phyloP scores from a whole-genome alignment of 2,113 vertebrate genomes.

The Alces alces region DNA sequence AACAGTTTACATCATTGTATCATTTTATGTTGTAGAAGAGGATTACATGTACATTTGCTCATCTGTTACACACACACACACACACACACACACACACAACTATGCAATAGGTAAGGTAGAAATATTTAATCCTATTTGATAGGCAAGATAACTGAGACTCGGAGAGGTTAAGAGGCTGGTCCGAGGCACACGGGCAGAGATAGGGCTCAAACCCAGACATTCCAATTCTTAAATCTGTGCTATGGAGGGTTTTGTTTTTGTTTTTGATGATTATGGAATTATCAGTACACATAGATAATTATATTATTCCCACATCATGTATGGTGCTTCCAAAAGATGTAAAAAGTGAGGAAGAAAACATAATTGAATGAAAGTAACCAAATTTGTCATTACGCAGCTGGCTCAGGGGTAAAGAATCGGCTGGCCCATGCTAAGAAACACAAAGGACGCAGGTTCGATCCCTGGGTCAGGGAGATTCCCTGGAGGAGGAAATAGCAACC shows the following conservation, averaged over 20 bases:
- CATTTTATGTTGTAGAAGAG: not conserved
- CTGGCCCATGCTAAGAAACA: not conserved
- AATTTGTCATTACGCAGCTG: not conserved
- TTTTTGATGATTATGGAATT: not conserved
- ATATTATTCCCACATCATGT: not conserved
- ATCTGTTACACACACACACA: not conserved
- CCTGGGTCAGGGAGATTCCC: not conserved
- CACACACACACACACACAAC: not conserved
- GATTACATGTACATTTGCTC: not conserved
- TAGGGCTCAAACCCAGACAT: not conserved
- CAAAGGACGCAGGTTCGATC: not conserved
- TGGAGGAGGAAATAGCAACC: not conserved
- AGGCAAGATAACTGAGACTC: not conserved
- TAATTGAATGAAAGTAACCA: not conserved
- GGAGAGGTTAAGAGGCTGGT: not conserved
- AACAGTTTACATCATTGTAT: not conserved
- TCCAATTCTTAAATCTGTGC: not conserved
- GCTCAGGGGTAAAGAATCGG: not conserved
- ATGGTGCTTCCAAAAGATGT: not conserved
- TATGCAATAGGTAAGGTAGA: not conserved
- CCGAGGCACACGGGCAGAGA: not conserved
- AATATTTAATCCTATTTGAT: not conserved
- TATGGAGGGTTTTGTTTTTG: not conserved
- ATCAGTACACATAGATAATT: not conserved
- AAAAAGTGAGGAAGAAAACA: not conserved